Percentiles rank a stretch among this genome's conserved stretches.
These are phyloP conservation scores for Dryas iulia DNA, from an alignment of 1,140 invertebrate species.

Conservation along the genomic window DNA sequence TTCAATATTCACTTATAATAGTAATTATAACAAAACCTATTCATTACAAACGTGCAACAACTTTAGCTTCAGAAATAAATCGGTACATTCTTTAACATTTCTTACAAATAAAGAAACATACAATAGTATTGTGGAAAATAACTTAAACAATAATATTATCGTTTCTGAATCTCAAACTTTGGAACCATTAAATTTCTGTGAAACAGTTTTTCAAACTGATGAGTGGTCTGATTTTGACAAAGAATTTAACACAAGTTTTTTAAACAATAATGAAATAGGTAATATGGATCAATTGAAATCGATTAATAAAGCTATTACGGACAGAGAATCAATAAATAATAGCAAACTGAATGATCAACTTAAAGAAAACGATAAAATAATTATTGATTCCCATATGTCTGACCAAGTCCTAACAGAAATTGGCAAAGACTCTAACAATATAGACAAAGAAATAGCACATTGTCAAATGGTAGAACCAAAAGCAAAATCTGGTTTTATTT, in stretches of 20 bases:
- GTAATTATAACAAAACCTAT: constrained; percentile 11
- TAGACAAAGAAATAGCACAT: background rate
- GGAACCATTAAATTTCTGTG: constrained; percentile 49
- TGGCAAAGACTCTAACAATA: background rate
- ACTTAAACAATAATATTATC: background rate
- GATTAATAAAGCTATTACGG: background rate
- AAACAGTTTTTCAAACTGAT: constrained; percentile 37
- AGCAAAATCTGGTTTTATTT: background rate
- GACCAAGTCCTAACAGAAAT: background rate
- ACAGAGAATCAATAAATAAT: background rate
- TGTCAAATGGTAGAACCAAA: background rate
- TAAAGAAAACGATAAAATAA: background rate
- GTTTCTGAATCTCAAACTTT: constrained; percentile 19
- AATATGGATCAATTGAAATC: background rate
- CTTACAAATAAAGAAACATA: background rate
- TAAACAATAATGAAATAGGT: background rate
- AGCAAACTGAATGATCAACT: background rate
- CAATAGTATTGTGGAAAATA: background rate
- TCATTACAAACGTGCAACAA: constrained; percentile 2
- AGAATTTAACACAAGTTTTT: constrained; percentile 26
- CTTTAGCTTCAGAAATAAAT: background rate
- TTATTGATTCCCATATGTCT: background rate
- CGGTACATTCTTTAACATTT: background rate
- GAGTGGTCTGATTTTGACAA: constrained; percentile 15
- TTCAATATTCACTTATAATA: background rate